Evolutionary conservation across 2,113 vertebrate species (phyloP).

Genomic region (Athene noctua): DNA sequence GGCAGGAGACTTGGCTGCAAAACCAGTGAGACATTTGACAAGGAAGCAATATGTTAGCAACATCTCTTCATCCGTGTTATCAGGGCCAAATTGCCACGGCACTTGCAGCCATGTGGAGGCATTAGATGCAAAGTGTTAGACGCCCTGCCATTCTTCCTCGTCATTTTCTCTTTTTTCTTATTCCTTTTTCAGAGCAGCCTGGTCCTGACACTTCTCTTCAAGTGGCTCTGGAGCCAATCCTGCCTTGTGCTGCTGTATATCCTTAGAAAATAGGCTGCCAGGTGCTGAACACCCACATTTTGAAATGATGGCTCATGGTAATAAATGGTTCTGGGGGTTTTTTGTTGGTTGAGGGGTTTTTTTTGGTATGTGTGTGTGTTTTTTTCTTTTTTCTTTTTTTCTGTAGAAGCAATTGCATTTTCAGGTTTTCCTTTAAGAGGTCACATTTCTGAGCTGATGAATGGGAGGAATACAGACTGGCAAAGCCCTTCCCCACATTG

Average conservation of each 20-base stretch:
- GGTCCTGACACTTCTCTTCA: conserved; percentile 31
- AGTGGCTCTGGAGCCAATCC: neutral
- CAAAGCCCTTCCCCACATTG: neutral
- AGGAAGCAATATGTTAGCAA: conserved; percentile 67
- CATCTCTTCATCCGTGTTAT: conserved; percentile 47
- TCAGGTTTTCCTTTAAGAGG: neutral
- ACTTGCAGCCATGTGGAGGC: conserved; percentile 63
- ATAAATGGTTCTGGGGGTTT: neutral
- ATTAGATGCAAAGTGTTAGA: conserved; percentile 67
- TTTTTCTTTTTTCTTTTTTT: too few species aligned
- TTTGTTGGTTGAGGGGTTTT: neutral
- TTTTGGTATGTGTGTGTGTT: too few species aligned
- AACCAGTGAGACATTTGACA: conserved; percentile 68
- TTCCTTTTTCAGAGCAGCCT: conserved; percentile 1
- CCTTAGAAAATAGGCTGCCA: conserved; percentile 17
- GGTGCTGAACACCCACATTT: conserved; percentile 33
- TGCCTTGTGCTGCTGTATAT: neutral
- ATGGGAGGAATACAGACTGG: neutral
- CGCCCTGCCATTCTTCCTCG: conserved; percentile 54
- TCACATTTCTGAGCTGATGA: neutral
- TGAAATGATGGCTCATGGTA: neutral
- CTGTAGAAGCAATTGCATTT: neutral
- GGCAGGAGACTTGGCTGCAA: conserved; percentile 68
- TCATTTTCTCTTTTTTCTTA: conserved; percentile 15
- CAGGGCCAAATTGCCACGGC: conserved; percentile 63